Evolutionary conservation across 1,140 invertebrate genomes (phyloP), one percentile per base, ranked within the genome.

Genomic region (Aradophagus sp.): DNA sequence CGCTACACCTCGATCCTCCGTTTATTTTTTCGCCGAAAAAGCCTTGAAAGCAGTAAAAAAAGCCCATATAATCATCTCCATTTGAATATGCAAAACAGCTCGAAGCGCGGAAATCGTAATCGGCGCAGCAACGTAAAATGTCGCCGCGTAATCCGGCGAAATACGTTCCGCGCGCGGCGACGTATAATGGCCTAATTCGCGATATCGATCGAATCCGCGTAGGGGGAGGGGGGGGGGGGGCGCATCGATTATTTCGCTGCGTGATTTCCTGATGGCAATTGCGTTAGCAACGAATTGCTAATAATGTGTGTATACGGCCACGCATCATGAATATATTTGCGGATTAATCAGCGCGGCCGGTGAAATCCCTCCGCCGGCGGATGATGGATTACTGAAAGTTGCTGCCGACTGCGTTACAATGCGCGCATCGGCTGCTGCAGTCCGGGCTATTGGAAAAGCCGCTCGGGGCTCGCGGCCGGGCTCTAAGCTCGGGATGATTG

Each of bases 401-500:
- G 16, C 35, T 45, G 32, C 23, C 52, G 42, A 68, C 45, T 67
- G 66, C 34, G 52, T 74, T 73, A 76, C 20, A 77, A 76, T 74
- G 66, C 53, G 65, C 50, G 55, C 44, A 75, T 59, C 62, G 31
- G 29, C 19, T 32, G 47, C 35, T 36, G 35, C 52, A 56, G 52
- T 62, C 45, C 8, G 4, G 4, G 72, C 65, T 77, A 79, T 77
- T 80, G 79, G 61, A 70, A 81, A 81, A 80, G 67, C 74, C 59
- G 61, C 63, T 71, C 39, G 19, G 38, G 52, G 38, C 52, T 23
- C 32, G 44, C 13, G 35, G 52, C 56, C 52, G 36, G 53, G 45
- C 53, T 56, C 67, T 63, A 79, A 82, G 74, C 79, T 76, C 69
- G 74, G 76, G 81, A 83, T 83, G 80, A 83, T 83, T 79, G 81